A percentile compares a stretch with the other conserved stretches of the same genome.
Evolutionary conservation across 2,888 invertebrate genomes (phyloP).

Genomic region (Stegana nigrithorax): DNA sequence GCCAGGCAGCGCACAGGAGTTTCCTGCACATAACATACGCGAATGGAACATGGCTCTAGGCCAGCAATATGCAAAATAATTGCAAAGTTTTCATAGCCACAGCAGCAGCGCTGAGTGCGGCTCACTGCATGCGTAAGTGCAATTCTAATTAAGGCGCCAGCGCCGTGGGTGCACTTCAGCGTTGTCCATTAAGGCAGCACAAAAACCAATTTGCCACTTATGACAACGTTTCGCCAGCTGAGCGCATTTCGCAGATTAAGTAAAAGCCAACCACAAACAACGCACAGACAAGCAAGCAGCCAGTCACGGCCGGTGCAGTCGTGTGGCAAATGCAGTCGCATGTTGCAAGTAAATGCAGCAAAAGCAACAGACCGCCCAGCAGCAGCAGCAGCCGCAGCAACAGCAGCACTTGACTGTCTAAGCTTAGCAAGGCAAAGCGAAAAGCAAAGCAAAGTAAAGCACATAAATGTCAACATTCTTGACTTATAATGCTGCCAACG

Average conservation of each 20-base stretch:
- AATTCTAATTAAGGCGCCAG: too few species aligned
- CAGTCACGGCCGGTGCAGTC: not conserved
- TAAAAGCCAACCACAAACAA: slow-evolving; percentile 1
- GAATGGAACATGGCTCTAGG: too few species aligned
- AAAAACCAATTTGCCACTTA: slow-evolving; percentile 51
- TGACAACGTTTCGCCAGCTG: slow-evolving; percentile 32
- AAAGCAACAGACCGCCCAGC: not conserved
- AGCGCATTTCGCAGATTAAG: slow-evolving; percentile 39
- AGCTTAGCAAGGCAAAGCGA: too few species aligned
- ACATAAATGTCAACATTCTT: slow-evolving; percentile 54
- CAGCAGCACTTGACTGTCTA: slow-evolving; percentile 13
- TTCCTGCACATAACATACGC: too few species aligned
- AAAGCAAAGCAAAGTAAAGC: too few species aligned
- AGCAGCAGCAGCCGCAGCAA: slow-evolving; percentile 3
- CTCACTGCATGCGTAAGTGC: too few species aligned
- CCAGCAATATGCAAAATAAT: too few species aligned
- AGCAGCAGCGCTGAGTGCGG: too few species aligned
- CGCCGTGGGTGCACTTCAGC: too few species aligned
- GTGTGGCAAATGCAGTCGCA: not conserved
- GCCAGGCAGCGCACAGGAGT: too few species aligned
- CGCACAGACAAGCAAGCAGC: not conserved
- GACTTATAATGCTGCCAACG: slow-evolving; percentile 46
- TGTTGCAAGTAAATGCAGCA: not conserved
- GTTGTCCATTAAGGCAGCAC: slow-evolving; percentile 39
- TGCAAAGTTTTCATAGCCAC: too few species aligned